Conservation (phyloP, 1,140 invertebrate species). For the Neodiprion fabricii region DNA sequence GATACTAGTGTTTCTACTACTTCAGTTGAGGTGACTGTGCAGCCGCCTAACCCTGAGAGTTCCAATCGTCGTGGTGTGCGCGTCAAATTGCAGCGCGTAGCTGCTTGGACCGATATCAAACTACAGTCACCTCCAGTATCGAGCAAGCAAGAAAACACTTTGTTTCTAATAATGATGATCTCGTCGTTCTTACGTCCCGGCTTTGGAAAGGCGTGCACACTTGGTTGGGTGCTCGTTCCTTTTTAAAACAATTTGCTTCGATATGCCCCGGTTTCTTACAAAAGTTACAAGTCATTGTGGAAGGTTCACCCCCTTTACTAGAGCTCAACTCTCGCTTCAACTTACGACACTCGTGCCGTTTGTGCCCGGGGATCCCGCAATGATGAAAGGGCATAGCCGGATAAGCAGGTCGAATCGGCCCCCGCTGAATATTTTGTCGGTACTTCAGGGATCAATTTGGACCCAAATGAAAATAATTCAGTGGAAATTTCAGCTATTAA, state of each 20-base stretch:
- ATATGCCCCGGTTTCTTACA: neutral
- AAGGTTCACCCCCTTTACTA: neutral
- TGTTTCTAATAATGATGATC: neutral
- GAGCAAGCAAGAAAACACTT: neutral
- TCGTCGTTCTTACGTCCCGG: neutral
- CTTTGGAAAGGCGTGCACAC: neutral
- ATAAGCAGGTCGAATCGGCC: too few relatives aligned
- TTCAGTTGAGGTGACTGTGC: neutral
- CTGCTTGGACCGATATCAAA: neutral
- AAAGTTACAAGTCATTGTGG: neutral
- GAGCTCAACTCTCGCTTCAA: slow-evolving; percentile 1
- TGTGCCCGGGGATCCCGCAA: slow-evolving; percentile 6
- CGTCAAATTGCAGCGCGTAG: neutral
- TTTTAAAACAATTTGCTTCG: neutral
- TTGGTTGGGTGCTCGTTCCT: neutral
- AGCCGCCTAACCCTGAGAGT: neutral
- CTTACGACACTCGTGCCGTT: neutral
- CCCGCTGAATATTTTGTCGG: too few relatives aligned
- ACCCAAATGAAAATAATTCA: too few relatives aligned
- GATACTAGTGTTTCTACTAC: neutral
- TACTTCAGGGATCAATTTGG: too few relatives aligned
- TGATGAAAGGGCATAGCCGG: neutral
- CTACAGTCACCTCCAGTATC: neutral
- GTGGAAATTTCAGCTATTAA: too few relatives aligned
- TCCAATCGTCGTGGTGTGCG: neutral